Evolutionary conservation across 2,797 vertebrate genomes (phyloP), one percentile per base, ranked within the genome.

Genomic region (Sebastes cheni): DNA sequence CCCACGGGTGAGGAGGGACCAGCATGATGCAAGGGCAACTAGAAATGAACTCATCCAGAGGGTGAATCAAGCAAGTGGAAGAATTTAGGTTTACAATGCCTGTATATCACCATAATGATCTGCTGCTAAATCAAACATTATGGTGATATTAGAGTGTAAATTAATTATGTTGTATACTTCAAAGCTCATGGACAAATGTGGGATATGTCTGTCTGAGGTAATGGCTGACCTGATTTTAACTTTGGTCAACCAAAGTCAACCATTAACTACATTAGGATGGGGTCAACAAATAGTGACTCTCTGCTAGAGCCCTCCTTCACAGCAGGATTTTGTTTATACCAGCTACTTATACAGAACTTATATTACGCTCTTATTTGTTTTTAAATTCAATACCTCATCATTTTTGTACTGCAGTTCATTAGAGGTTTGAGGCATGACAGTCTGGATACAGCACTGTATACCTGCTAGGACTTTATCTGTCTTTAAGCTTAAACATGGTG

Each of bases 1-100:
- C 86, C 85, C 91, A 88, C 83, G 81, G 90, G 91, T 88, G 91
- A 82, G 75, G 76, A 77, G 81, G 82, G 82, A 86, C 79, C 42
- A 32, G 82, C 36, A 93, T 95, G 93, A 96, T 95, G 94, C 94
- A 95, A 95, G 92, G 56, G 72, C 82, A 77, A 66, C 80, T 50
- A 80, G 76, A 84, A 72, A 88, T 93, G 3, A 89, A 86, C 81
- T 93, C 90, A 95, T 77, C 82, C 62, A 80, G 8, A 62, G 52
- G 16, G 56, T 36, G 42, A 85, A 83, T 61, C 32, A 52, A 82
- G 39, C 14, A 50, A 81, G 82, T 82, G 52, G 80, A 86, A 91
- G 81, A 90, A 90, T 91, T 83, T 30, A 62, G 11, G 10, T n/a
- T 56, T 6, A 23, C 6, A 18, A 12, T 27, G 20, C 22, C 14